Evolutionary conservation across 30 jellyfish, hydroid and myxozoan genomes (phyloP).

Genomic region (Pelagia noctiluca): DNA sequence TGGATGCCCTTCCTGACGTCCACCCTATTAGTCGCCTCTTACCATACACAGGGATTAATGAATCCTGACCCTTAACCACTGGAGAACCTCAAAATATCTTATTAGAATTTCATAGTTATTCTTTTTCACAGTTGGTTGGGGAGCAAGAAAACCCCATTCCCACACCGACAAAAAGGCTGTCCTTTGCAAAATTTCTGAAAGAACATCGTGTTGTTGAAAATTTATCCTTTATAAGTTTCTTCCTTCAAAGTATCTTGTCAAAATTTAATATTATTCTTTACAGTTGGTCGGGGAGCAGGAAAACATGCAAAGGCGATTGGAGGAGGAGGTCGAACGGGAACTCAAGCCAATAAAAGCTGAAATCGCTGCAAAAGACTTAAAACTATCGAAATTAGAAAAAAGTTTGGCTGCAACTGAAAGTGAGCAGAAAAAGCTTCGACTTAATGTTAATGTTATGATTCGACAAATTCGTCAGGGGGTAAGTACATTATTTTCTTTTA

Average conservation of each 20-base stretch:
- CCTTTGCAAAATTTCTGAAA: too few relatives aligned
- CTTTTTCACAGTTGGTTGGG: too few relatives aligned
- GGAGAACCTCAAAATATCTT: too few relatives aligned
- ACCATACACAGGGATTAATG: too few relatives aligned
- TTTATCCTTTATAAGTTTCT: neutral
- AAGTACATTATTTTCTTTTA: neutral
- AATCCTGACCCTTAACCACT: too few relatives aligned
- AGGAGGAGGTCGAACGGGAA: constrained; percentile 45
- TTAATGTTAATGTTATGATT: constrained; percentile 82
- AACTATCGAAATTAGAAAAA: constrained; percentile 35
- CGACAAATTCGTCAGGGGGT: constrained; percentile 87
- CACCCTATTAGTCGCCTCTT: too few relatives aligned
- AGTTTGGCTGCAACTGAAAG: constrained; percentile 30
- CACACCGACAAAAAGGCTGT: too few relatives aligned
- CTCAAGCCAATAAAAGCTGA: constrained; percentile 41
- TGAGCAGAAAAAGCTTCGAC: constrained; percentile 72
- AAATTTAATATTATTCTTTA: neutral
- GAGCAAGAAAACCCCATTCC: too few relatives aligned
- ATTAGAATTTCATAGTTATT: too few relatives aligned
- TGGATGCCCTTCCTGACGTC: too few relatives aligned
- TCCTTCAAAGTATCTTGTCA: neutral
- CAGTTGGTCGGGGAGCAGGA: constrained; percentile 59
- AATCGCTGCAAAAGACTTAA: constrained; percentile 42
- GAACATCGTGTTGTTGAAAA: neutral
- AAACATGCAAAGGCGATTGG: constrained; percentile 7